Base-by-base conservation (phyloP, 2,797 vertebrate species). In the Anguilla marmorata region DNA sequence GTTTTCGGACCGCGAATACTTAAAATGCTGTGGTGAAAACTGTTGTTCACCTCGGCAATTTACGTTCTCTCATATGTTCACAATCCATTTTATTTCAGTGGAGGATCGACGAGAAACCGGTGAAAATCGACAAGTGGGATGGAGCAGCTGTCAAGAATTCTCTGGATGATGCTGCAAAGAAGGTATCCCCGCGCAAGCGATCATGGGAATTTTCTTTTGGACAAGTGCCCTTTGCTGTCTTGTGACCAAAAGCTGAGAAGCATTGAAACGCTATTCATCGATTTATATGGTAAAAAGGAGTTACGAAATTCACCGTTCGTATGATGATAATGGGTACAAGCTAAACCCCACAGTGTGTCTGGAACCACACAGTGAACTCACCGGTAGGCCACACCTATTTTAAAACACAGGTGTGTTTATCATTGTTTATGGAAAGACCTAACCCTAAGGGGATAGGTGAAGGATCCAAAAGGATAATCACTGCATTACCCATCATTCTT, bases 121-220 rank as follows among this genome's bases (percentile, higher is more conserved):
- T 99, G 54, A 99, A 99, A 92, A 97, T 99, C 16, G 98, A 99
- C 93, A 99, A 99, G 87, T 99, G 98, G 98, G 98, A 99, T 0
- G 98, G 98, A 80, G 98, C 98, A 0, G 98, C 98, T 0, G 98
- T 99, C 90, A 99, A 99, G 93, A 99, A 99, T 88, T 98, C 98
- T 14, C 93, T 99, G 93, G 98, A 99, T 0, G 98, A 99, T 86
- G 98, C 98, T 1, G 98, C 98, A 21, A 99, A 99, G 93, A 99
- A 99, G 97, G 98, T 97, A 30, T 63, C 58, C 58, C 5, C 24
- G 84, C 54, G 19, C 27, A 74, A 21, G 16, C n/a, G 9, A 50
- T 83, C 24, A 2, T 87, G 21, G 37, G 33, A 79, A 52, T 12
- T 87, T 80, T 52, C 7, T 7, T 52, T 45, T 41, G 1, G 12